Percentiles rank a stretch among this genome's conserved stretches.
phyloP scores from a whole-genome alignment of 2,113 vertebrate genomes.

The Nannobrachium achirus region DNA sequence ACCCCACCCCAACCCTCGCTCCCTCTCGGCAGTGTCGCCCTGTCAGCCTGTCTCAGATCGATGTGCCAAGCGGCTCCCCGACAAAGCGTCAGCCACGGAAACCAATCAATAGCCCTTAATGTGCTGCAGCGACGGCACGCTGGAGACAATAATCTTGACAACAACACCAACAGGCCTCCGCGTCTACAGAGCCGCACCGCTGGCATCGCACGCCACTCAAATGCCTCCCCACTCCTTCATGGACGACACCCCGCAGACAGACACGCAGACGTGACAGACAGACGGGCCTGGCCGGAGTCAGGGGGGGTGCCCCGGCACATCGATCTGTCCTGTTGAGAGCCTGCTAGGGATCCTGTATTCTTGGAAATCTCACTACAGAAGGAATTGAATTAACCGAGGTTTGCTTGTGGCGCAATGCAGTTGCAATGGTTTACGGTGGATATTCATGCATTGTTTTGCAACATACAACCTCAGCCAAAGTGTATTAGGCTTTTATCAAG shows the following conservation, averaged over 20 bases:
- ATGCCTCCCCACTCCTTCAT: constrained; percentile 14
- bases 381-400: too few relatives aligned
- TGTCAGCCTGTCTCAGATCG: constrained; percentile 74
- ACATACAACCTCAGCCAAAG: too few relatives aligned
- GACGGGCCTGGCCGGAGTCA: constrained; percentile 43
- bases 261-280: constrained; percentile 40
- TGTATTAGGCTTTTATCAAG: too few relatives aligned
- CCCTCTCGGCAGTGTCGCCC: constrained; percentile 9
- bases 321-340: constrained; percentile 35
- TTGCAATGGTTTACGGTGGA: too few relatives aligned
- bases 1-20: not conserved
- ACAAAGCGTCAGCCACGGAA: constrained; percentile 72
- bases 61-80: constrained; percentile 69
- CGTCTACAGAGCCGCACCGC: constrained; percentile 7
- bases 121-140: constrained; percentile 66
- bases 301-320: constrained; percentile 23
- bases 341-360: not conserved
- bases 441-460: too few relatives aligned
- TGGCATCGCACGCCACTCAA: constrained; percentile 22
- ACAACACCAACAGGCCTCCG: constrained; percentile 40
- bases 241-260: not conserved
- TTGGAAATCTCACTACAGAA: too few relatives aligned
- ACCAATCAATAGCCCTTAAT: constrained; percentile 79
- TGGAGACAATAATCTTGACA: constrained; percentile 77
- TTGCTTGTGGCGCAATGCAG: too few relatives aligned